A percentile compares a stretch with the other conserved stretches of the same genome.
phyloP scores from a whole-genome alignment of 2,797 vertebrate genomes.

The Diplodus sargus region DNA sequence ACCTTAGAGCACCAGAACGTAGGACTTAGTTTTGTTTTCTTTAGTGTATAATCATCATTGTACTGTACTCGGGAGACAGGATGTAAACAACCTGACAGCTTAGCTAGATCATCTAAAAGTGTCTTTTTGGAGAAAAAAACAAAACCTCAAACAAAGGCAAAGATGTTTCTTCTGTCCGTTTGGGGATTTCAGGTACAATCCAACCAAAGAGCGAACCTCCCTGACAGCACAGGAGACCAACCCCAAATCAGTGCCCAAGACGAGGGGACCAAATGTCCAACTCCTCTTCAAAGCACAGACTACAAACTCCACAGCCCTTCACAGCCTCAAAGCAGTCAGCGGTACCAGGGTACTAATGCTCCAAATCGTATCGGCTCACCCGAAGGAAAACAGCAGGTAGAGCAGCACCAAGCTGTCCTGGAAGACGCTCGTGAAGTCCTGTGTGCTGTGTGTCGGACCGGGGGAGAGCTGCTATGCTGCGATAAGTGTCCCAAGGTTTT shows the following conservation, averaged over 20 bases:
- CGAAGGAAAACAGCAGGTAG: constrained; percentile 18
- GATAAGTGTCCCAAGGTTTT: constrained; percentile 89
- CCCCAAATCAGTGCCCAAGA: constrained; percentile 27
- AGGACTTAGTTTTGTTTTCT: too few relatives aligned
- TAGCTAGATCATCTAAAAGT: neutral
- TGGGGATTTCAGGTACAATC: constrained; percentile 55
- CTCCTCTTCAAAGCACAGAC: constrained; percentile 22
- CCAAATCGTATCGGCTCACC: constrained; percentile 9
- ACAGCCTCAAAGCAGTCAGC: constrained; percentile 1
- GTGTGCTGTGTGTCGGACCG: constrained; percentile 89
- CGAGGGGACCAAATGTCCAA: constrained; percentile 22
- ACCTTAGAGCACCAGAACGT: neutral
- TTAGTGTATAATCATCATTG: neutral
- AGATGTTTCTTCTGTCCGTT: neutral
- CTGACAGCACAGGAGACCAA: constrained; percentile 77
- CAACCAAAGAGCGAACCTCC: constrained; percentile 67
- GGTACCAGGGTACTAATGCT: constrained; percentile 40
- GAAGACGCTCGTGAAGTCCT: constrained; percentile 81
- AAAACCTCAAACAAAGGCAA: neutral
- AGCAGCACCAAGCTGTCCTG: constrained; percentile 23
- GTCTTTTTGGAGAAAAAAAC: neutral
- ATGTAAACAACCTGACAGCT: neutral
- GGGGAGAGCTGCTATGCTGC: constrained; percentile 88
- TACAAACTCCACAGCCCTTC: constrained; percentile 19
- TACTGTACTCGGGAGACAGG: neutral